Base-by-base conservation (phyloP, 2,113 vertebrate genomes). In the Chloropsis hardwickii region DNA sequence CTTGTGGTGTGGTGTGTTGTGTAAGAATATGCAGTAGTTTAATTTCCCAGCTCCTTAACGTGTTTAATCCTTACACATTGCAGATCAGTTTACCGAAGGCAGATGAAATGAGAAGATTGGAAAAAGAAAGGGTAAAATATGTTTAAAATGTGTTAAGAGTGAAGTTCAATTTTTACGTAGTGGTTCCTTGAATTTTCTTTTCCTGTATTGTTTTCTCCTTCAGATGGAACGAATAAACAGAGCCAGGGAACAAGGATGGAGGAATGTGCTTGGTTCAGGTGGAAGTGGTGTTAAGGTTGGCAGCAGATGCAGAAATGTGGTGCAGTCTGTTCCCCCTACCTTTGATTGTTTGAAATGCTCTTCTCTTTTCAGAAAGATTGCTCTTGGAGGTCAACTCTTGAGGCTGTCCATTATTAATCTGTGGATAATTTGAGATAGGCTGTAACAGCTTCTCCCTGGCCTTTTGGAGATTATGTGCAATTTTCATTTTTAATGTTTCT, bases 211-310 rank as follows among this genome's bases (percentile, higher is more conserved):
- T 97, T 97, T 96, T 84, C 50, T 92, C 74, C 77, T 96, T 88
- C 97, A 99, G 99, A 97, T 99, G 92, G 99, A 98, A 97, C 98
- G 98, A 91, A 99, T 99, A 98, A 99, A 99, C 96, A 99, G 99
- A 97, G 99, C 99, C 78, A 98, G 99, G 96, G 99, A 99, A 84
- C 99, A 99, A 98, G 99, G 99, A 94, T 99, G 99, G 99, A 99
- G 98, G 81, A 98, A 98, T 92, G 99, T 99, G 50, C 97, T 99
- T 87, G 98, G 98, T 96, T 98, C 98, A 69, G 98, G 99, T 97
- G 98, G 98, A 97, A 98, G 98, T 95, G 98, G 97, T 93, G 95
- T 97, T 67, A 98, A 98, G 98, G 98, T 98, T 98, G 92, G 97
- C 91, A 91, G 90, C 93, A 94, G 83, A 92, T 96, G 90, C 86